Percentiles rank a stretch among this genome's conserved stretches.
Evolutionary conservation across 1,140 invertebrate species (phyloP).

Genomic region (Plectrocnemia conspersa): DNA sequence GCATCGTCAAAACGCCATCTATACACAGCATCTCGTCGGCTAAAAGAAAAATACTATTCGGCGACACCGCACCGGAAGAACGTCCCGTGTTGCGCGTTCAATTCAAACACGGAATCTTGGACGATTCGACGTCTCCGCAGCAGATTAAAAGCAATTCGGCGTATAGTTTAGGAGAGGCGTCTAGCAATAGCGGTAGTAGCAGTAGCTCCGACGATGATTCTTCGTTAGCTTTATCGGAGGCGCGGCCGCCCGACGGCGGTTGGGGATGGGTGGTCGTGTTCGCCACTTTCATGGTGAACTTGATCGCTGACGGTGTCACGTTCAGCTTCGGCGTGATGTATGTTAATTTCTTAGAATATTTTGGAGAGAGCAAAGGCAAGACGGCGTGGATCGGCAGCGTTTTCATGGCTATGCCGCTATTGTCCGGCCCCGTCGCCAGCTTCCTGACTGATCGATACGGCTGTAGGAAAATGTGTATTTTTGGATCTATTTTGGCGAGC

Average conservation of each 20-base stretch:
- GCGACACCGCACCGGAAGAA: slow-evolving; percentile 37
- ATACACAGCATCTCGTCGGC: slow-evolving; percentile 10
- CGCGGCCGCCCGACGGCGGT: slow-evolving; percentile 67
- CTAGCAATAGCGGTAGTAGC: no score
- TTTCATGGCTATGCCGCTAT: slow-evolving; percentile 84
- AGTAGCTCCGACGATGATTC: slow-evolving; percentile 57
- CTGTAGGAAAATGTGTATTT: slow-evolving; percentile 74
- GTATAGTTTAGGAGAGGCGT: slow-evolving; percentile 36
- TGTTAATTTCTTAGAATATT: slow-evolving; percentile 74
- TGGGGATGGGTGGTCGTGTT: slow-evolving; percentile 80
- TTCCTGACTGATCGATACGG: slow-evolving; percentile 83
- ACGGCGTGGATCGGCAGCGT: slow-evolving; percentile 86
- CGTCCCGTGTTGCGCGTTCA: slow-evolving; percentile 56
- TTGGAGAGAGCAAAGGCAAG: slow-evolving; percentile 74
- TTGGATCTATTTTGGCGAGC: slow-evolving; percentile 71
- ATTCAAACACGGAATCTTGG: slow-evolving; percentile 47
- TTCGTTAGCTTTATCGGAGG: slow-evolving; percentile 59
- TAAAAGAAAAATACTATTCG: slow-evolving; percentile 24
- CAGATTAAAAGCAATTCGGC: slow-evolving; percentile 46
- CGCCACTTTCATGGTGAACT: slow-evolving; percentile 82
- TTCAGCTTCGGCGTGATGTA: slow-evolving; percentile 84
- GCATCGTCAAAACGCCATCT: slow-evolving; percentile 36
- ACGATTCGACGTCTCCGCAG: slow-evolving; percentile 40
- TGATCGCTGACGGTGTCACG: slow-evolving; percentile 86
- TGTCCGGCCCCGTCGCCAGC: slow-evolving; percentile 85